Base-by-base conservation (phyloP, 2,113 vertebrate species). In the Gnathonemus longibarbis region DNA sequence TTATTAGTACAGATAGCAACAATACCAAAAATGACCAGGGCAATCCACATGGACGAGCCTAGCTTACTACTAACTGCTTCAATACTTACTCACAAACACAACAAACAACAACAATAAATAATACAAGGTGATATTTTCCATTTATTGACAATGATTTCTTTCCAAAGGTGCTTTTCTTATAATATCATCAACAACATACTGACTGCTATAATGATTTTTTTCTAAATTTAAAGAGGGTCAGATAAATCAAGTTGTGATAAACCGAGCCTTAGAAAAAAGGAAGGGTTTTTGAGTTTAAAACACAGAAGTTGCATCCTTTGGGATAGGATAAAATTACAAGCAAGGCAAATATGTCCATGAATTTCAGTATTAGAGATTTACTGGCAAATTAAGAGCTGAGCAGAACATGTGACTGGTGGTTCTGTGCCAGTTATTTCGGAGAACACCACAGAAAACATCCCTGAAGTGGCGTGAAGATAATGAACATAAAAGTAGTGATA, bases 401-500 rank as follows among this genome's bases (percentile, higher is more conserved):
- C 52, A 66, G 92, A 66, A 77, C 87, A 90, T 49, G 84, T 7
- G 90, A 93, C 92, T 91, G 91, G 77, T 90, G 90, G 90, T 93
- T 92, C 93, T 93, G 90, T 90, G 93, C 92, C 92, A 94, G 94
- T 93, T 95, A 95, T 96, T 95, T 95, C 92, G 93, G 94, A 93
- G 90, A 91, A 91, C 92, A 94, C 91, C 93, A 94, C 94, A 94
- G 94, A 95, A 66, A 96, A 95, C 94, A 95, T 49, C 95, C 95
- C 95, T 88, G 92, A 94, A 94, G 95, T 94, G 94, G 95, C 94
- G 94, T 93, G 91, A 93, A 93, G 94, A 95, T 95, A 95, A 96
- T 95, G 95, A 95, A 96, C 95, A 96, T 93, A 95, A 95, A 95
- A 94, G 94, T 94, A 92, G 94, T 94, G 95, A 94, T 95, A 93